Conservation (phyloP, 2,888 invertebrate species). For the Xylocampa areola region DNA sequence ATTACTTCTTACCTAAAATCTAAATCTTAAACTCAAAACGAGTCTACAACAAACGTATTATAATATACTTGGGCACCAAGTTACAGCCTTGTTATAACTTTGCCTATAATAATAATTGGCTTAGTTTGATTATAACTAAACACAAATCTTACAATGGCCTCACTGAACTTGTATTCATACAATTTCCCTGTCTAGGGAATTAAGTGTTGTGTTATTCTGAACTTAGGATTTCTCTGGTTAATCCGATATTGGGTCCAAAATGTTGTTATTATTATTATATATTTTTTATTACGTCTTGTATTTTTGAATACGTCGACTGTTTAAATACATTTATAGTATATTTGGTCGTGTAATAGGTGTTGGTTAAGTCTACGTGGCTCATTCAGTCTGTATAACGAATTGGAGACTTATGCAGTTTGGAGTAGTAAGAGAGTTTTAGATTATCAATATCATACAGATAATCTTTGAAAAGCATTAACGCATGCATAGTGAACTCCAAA, state of each 20-base stretch:
- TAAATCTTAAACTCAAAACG: conserved; percentile 17
- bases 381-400: too few relatives aligned
- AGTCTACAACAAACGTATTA: conserved; percentile 11
- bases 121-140: conserved; percentile 53
- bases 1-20: conserved; percentile 6
- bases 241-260: conserved; percentile 7
- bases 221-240: conserved; percentile 1
- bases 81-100: conserved; percentile 42
- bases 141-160: conserved; percentile 33
- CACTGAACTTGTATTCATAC: conserved; percentile 19
- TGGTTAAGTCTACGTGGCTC: too few relatives aligned
- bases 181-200: conserved; percentile 20
- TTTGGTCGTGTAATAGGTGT: too few relatives aligned
- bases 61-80: conserved; percentile 17
- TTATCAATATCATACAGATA: too few relatives aligned
- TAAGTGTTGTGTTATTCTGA: conserved; percentile 16
- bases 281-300: too few relatives aligned
- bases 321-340: too few relatives aligned
- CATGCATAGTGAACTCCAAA: too few relatives aligned
- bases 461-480: too few relatives aligned
- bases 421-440: too few relatives aligned
- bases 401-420: too few relatives aligned
- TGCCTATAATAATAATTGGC: conserved; percentile 49
- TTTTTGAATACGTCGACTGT: too few relatives aligned
- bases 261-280: too few relatives aligned